A percentile compares a stretch with the other conserved stretches of the same genome.
Evolutionary conservation across 2,888 invertebrate genomes (phyloP).

Genomic region (Crocallis elinguaria): DNA sequence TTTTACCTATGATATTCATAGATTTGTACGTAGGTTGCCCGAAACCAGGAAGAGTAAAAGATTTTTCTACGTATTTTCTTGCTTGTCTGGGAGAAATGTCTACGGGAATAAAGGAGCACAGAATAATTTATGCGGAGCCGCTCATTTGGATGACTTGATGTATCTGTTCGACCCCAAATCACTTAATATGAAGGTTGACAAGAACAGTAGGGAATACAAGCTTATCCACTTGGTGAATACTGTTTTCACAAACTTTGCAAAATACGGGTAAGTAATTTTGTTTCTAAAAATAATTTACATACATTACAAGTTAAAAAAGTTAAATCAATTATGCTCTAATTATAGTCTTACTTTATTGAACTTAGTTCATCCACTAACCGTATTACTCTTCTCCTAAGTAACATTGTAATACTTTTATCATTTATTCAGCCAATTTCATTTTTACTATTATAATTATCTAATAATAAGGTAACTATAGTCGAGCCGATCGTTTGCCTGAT

Average conservation of each 20-base stretch:
- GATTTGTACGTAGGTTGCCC: constrained; percentile 38
- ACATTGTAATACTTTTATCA: no score
- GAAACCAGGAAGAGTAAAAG: constrained; percentile 29
- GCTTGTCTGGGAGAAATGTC: constrained; percentile 49
- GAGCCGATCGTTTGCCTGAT: no score
- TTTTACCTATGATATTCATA: constrained; percentile 42
- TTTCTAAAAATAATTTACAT: no score
- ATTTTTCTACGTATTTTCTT: constrained; percentile 52
- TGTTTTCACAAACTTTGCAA: constrained; percentile 63
- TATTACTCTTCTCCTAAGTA: no score
- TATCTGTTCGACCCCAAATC: constrained; percentile 49
- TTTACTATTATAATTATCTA: no score
- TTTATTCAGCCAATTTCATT: no score
- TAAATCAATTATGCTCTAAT: no score
- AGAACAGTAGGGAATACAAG: constrained; percentile 46
- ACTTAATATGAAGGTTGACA: constrained; percentile 43
- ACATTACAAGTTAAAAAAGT: no score
- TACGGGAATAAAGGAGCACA: constrained; percentile 41
- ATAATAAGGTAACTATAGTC: no score
- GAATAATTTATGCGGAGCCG: constrained; percentile 45
- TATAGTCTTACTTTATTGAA: no score
- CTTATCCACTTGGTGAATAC: constrained; percentile 51
- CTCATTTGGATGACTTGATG: constrained; percentile 54
- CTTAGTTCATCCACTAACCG: no score
- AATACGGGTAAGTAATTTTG: constrained; percentile 59